Evolutionary conservation across 2,113 vertebrate species (phyloP), one percentile per base, ranked within the genome.

Genomic region (Maylandia zebra): DNA sequence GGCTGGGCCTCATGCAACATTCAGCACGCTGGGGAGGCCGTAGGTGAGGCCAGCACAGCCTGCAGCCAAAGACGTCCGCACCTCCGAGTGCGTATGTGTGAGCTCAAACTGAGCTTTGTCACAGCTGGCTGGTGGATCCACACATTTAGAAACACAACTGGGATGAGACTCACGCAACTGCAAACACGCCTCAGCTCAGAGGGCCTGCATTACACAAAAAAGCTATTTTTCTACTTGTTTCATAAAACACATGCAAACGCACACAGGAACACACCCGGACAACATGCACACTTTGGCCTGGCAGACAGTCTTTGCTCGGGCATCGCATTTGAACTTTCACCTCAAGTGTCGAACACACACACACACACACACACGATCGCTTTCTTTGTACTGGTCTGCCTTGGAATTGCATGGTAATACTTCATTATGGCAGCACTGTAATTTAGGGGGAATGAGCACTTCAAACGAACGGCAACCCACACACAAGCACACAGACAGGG

Each of bases 341-440:
- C 91, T 89, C 84, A 59, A 86, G 61, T 69, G 61, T 38, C 11
- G 34, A 69, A 66, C 19, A 64, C 59, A 17, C 57, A 61, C 11
- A 11, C 38, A 36, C 24, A 17, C 57, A 50, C 53, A 53, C 74
- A 88, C 59, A 24, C 14, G 38, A 36, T 34, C 38, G 48, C 80
- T 16, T 66, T 89, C 91, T 91, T 90, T 94, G 94, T 94, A 89
- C 88, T 94, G 94, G 88, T 91, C 92, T 59, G 92, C 86, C 57
- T 86, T 87, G 92, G 91, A 95, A 95, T 96, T 83, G 90, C 90
- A 95, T 91, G 91, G 96, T 94, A 95, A 96, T 96, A 95, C 94
- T 96, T 96, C 95, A 95, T 96, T 95, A 95, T 93, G 91, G 94
- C 95, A 95, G 94, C 90, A 94, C 93, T 96, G 95, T 96, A 96